These are phyloP conservation scores for Myotis lucifugus DNA, from an alignment of 2,113 vertebrate species.

Conservation along the genomic window DNA sequence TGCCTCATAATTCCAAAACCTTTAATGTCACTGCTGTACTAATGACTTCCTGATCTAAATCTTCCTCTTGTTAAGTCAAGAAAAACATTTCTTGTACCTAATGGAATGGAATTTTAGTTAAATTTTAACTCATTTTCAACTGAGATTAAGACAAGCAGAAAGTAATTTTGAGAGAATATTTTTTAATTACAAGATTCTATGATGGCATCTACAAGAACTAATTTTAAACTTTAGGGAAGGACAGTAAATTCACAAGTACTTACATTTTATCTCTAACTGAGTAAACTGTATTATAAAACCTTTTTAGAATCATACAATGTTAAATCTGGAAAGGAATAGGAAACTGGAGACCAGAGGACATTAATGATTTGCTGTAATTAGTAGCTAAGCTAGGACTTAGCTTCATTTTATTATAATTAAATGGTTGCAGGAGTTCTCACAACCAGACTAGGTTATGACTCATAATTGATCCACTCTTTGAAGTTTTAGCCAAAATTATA, in stretches of 20 bases:
- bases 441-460: slow-evolving; percentile 4
- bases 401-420: slow-evolving; percentile 47
- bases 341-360: background rate
- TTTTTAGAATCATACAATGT: background rate
- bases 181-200: background rate
- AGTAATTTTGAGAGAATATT: slow-evolving; percentile 39
- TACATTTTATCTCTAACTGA: background rate
- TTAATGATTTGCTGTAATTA: slow-evolving; percentile 21
- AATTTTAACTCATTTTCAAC: slow-evolving; percentile 25
- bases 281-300: background rate
- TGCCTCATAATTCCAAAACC: slow-evolving; percentile 23
- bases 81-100: slow-evolving; percentile 5
- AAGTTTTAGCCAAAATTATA: slow-evolving; percentile 21
- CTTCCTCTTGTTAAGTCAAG: slow-evolving; percentile 43
- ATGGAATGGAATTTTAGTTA: slow-evolving; percentile 29
- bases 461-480: background rate
- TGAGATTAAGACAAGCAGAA: background rate
- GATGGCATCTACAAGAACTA: background rate
- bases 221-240: slow-evolving; percentile 27
- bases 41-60: slow-evolving; percentile 24
- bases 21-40: slow-evolving; percentile 3
- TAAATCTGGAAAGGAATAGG: slow-evolving; percentile 14
- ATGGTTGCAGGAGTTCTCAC: background rate
- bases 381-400: slow-evolving; percentile 22
- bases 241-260: background rate